Evolutionary conservation across 2,888 invertebrate genomes (phyloP).

Genomic region (Cantharis flavilabris): DNA sequence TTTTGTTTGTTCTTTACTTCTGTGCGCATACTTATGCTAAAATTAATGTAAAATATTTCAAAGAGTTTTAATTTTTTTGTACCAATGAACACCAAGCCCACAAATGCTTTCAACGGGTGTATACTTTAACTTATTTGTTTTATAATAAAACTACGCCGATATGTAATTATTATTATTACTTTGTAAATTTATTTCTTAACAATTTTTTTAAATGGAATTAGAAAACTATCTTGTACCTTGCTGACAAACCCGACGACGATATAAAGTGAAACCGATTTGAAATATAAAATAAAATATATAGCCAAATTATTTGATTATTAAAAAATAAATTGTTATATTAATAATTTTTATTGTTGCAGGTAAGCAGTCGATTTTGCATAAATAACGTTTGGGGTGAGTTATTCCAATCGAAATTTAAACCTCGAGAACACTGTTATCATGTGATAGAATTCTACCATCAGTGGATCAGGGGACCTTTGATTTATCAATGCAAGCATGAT

Average conservation of each 20-base stretch:
- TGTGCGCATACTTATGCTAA: neutral
- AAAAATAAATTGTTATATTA: neutral
- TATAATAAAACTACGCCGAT: neutral
- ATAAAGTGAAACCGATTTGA: no score
- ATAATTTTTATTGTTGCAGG: constrained; percentile 4
- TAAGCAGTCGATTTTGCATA: neutral
- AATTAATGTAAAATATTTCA: neutral
- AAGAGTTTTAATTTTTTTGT: neutral
- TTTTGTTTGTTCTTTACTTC: neutral
- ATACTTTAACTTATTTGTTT: neutral
- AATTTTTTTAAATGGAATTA: no score
- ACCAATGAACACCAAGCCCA: neutral
- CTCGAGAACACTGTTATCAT: neutral
- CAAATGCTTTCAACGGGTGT: neutral
- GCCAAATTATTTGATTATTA: no score
- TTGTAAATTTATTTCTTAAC: no score
- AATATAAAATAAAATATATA: no score
- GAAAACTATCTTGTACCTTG: no score
- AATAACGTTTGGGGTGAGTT: neutral
- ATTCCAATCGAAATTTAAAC: neutral
- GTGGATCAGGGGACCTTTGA: no score
- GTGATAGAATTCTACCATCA: no score
- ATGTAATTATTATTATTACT: no score
- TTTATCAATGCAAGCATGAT: no score
- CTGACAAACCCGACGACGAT: no score